Conservation (phyloP, 2,113 vertebrate genomes). For the Odobenus rosmarus region DNA sequence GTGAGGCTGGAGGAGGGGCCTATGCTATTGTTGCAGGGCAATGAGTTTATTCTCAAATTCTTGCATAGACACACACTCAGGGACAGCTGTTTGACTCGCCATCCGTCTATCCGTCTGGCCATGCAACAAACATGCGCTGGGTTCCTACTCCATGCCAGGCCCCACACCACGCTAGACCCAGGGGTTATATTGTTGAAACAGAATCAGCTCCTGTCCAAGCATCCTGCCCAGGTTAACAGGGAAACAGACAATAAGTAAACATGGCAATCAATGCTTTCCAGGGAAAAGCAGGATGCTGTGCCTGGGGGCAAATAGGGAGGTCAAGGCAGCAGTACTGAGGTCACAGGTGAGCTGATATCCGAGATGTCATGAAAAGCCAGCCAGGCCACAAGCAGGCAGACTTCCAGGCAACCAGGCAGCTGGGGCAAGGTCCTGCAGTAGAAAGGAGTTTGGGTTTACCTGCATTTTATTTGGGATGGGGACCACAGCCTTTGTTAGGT, state of each 20-base stretch:
- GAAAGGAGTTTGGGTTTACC: neutral
- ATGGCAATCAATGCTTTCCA: fast-evolving
- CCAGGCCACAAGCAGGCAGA: fast-evolving
- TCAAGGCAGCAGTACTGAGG: neutral
- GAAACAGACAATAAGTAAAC: neutral
- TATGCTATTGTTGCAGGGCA: fast-evolving
- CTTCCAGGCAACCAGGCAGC: too few relatives aligned
- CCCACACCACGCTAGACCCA: neutral
- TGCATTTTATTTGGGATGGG: too few relatives aligned
- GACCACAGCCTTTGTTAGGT: neutral
- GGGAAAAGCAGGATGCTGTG: neutral
- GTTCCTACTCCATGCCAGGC: neutral
- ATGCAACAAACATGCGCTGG: fast-evolving
- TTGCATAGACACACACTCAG: fast-evolving
- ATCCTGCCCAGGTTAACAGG: neutral
- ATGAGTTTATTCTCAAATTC: neutral
- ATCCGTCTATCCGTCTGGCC: fast-evolving
- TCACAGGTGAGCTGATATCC: neutral
- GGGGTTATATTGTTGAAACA: neutral
- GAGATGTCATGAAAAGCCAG: neutral
- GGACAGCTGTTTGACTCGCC: neutral
- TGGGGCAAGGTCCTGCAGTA: neutral
- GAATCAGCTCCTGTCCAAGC: neutral
- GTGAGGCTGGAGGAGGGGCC: neutral
- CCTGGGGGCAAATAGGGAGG: too few relatives aligned